Conservation (phyloP, 2,113 vertebrate genomes). For the Gymnobelideus leadbeateri region DNA sequence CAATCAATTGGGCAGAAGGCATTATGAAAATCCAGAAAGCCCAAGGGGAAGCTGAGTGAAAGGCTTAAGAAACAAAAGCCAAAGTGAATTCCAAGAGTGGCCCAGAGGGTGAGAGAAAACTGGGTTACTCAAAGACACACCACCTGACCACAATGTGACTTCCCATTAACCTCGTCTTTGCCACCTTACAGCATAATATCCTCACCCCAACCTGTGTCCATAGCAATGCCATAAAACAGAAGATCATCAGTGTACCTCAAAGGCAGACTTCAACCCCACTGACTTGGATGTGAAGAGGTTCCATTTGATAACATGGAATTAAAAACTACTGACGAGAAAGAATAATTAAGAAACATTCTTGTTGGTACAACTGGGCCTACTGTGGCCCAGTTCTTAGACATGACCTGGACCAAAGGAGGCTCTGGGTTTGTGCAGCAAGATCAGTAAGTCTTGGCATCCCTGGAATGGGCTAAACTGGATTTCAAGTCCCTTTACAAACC, state of each 20-base stretch:
- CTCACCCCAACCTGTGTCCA: constrained; percentile 91
- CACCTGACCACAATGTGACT: constrained; percentile 77
- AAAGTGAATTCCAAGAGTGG: constrained; percentile 48
- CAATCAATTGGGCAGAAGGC: constrained; percentile 87
- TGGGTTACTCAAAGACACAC: constrained; percentile 43
- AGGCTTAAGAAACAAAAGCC: constrained; percentile 62
- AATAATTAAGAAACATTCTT: constrained; percentile 92
- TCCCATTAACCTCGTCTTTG: constrained; percentile 90
- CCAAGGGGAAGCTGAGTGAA: constrained; percentile 79
- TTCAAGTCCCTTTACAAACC: constrained; percentile 89
- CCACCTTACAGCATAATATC: constrained; percentile 90
- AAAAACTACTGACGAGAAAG: constrained; percentile 92
- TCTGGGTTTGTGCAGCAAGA: constrained; percentile 73
- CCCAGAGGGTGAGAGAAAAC: constrained; percentile 45
- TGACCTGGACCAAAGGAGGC: constrained; percentile 70
- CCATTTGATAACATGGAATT: constrained; percentile 94
- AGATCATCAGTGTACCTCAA: constrained; percentile 85
- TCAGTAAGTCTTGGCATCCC: constrained; percentile 77
- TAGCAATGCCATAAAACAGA: constrained; percentile 82
- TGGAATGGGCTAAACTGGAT: constrained; percentile 78
- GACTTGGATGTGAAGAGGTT: constrained; percentile 95
- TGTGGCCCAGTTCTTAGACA: constrained; percentile 78
- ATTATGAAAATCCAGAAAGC: constrained; percentile 87
- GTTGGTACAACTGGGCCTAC: constrained; percentile 76
- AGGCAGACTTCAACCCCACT: constrained; percentile 90